Percentiles rank a stretch among this genome's conserved stretches.
These are phyloP conservation scores for Cryptocephalus primarius DNA, from an alignment of 2,888 invertebrate species.

Conservation along the genomic window DNA sequence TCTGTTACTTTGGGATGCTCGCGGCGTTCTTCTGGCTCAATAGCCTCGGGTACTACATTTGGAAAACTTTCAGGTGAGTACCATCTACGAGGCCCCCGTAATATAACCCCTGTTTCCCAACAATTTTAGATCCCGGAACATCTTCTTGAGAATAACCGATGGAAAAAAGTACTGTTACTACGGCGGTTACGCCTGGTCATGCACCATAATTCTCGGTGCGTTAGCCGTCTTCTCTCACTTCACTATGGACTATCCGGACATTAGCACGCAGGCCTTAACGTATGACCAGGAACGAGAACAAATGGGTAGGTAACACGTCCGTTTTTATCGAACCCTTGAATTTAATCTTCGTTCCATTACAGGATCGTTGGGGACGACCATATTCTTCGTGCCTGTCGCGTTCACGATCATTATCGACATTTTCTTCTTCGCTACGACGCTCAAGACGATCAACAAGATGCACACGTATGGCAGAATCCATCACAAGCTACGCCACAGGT, in stretches of 20 bases:
- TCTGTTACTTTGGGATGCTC: constrained; percentile 63
- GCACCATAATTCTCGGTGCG: constrained; percentile 57
- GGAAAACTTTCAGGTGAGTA: constrained; percentile 72
- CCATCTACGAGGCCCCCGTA: too few relatives aligned
- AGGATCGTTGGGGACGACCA: constrained; percentile 72
- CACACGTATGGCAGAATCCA: constrained; percentile 78
- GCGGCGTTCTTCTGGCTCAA: constrained; percentile 82
- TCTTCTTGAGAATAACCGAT: constrained; percentile 74
- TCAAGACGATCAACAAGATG: constrained; percentile 67
- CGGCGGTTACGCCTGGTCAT: constrained; percentile 69
- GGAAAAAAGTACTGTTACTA: constrained; percentile 81
- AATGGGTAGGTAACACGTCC: constrained; percentile 43
- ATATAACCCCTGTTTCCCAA: too few relatives aligned
- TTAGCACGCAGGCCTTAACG: constrained; percentile 41
- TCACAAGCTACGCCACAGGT: constrained; percentile 78
- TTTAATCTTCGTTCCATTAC: constrained; percentile 20
- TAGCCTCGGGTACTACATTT: constrained; percentile 76
- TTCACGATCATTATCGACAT: constrained; percentile 68
- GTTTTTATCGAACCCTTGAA: too few relatives aligned
- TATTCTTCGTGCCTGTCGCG: constrained; percentile 74
- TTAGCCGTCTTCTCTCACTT: constrained; percentile 75
- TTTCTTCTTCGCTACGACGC: constrained; percentile 70
- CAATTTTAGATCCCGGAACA: constrained; percentile 65
- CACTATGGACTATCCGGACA: constrained; percentile 56
- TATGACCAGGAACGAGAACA: constrained; percentile 57